Conservation (phyloP, 2,888 invertebrate species). For the Nomada goodeniana region DNA sequence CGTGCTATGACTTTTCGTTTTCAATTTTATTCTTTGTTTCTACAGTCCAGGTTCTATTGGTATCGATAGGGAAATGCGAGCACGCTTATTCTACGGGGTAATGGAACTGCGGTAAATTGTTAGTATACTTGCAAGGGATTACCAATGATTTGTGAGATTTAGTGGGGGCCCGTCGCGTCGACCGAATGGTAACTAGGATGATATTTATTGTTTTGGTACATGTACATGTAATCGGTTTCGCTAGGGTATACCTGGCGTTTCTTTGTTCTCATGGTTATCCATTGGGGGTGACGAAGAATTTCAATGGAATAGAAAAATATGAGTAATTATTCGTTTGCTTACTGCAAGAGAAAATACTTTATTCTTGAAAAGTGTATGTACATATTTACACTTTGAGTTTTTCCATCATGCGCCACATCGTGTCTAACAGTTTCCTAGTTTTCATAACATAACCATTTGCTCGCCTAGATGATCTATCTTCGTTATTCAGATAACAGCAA, state of each 20-base stretch:
- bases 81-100: background rate
- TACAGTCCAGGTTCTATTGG: background rate
- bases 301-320: background rate
- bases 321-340: background rate
- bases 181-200: no score
- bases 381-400: constrained; percentile 44
- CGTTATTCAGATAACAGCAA: background rate
- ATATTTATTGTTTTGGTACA: no score
- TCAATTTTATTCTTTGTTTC: no score
- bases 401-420: background rate
- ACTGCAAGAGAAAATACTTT: background rate
- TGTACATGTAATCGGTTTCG: no score
- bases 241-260: no score
- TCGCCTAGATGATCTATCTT: no score
- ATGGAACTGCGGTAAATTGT: background rate
- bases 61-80: background rate
- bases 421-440: background rate
- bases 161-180: background rate
- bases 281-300: background rate
- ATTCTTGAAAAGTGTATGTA: constrained; percentile 34
- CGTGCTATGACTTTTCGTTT: no score
- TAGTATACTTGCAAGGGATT: background rate
- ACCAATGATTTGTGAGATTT: background rate
- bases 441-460: background rate
- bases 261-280: no score